These are phyloP conservation scores for zebrafish (Danio rerio) DNA, from an alignment of 2,113 vertebrate genomes.

Conservation along the genomic window DNA sequence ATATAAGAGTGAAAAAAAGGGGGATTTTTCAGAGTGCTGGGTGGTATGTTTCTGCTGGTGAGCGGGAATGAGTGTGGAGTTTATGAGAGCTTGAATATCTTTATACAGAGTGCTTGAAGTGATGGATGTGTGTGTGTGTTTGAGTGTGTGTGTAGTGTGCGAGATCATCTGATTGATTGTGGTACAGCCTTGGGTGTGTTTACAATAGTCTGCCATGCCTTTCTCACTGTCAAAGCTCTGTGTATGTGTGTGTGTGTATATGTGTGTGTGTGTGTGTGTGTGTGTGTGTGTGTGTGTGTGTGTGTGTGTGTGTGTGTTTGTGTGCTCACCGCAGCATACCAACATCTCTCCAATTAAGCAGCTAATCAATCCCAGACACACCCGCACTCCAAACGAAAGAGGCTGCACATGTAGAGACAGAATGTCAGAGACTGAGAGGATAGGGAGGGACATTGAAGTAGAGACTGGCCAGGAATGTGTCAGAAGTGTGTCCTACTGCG, in stretches of 20 bases:
- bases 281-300: slow-evolving; percentile 32
- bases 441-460: slow-evolving; percentile 12
- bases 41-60: slow-evolving; percentile 34
- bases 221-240: slow-evolving; percentile 7
- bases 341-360: slow-evolving; percentile 46
- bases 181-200: slow-evolving; percentile 11
- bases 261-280: slow-evolving; percentile 34
- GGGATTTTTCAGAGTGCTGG: slow-evolving; percentile 28
- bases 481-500: slow-evolving; percentile 38
- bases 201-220: slow-evolving; percentile 28
- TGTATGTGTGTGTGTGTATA: slow-evolving; percentile 28
- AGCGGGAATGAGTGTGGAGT: slow-evolving; percentile 35
- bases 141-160: neutral
- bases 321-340: slow-evolving; percentile 25
- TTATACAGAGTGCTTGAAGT: slow-evolving; percentile 41
- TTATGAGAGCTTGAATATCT: slow-evolving; percentile 34
- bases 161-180: slow-evolving; percentile 30
- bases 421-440: slow-evolving; percentile 15
- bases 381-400: slow-evolving; percentile 40
- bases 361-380: slow-evolving; percentile 47
- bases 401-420: slow-evolving; percentile 33
- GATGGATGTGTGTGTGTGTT: slow-evolving; percentile 5
- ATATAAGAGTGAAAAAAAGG: slow-evolving; percentile 14
- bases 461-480: slow-evolving; percentile 52
- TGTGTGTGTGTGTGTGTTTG: slow-evolving; percentile 15